Base-by-base conservation (phyloP, 2,888 invertebrate genomes). In the Fissipunctia ypsillon region DNA sequence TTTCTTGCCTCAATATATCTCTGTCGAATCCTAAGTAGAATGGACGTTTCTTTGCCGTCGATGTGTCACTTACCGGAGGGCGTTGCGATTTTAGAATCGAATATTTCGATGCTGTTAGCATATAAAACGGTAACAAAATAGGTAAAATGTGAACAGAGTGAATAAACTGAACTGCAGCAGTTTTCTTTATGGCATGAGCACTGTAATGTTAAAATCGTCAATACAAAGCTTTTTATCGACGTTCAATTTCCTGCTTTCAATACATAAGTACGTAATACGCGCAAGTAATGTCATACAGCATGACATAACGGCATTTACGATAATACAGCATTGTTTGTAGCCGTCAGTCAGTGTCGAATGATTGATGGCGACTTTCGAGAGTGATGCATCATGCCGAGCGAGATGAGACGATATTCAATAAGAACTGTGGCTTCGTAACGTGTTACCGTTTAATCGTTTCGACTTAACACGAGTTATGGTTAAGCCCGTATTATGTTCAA, bases 351-450 rank as follows among this genome's bases (percentile, higher is more conserved):
- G 73, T 57, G 57, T 63, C 65, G 69, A 68, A 79, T 89, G 90
- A 91, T 91, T 87, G 90, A 90, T 90, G 74, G 77, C 60, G 69
- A 83, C 82, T 87, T 84, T 83, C 85, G 81, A 85, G 84, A 84
- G 77, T 75, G 87, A 87, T 84, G 85, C 83, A 85, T 85, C 83
- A 84, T 79, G 68, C 67, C 76, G 57, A 50, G 65, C 78, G 54
- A 63, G 60, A 65, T 65, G 60, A 73, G 28, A 63, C 73, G 76
- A 77, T 82, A 78, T 85, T 88, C 69, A 84, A 87, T 84, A 81
- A 81, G 61, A 87, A 71, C 78, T 74, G 67, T 59, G 67, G 52
- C 69, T 45, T 69, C 56, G 43, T 73, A 72, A 69, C 68, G 59
- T 70, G 57, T 65, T 79, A 70, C 69, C 65, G 66, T 73, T 84